phyloP scores from a whole-genome alignment of 2,797 vertebrate species.

The Pangasius macronema region DNA sequence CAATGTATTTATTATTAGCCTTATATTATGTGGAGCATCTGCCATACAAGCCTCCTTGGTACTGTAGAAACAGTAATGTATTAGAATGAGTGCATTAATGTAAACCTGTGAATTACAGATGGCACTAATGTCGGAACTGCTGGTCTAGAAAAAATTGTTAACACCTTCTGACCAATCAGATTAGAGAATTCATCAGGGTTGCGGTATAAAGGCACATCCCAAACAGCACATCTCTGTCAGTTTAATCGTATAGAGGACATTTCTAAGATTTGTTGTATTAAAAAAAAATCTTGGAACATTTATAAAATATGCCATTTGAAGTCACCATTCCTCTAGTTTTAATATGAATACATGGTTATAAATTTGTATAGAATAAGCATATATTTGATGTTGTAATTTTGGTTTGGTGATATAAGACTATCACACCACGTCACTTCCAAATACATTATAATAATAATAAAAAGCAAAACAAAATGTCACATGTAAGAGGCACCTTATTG shows the following conservation, averaged over 20 bases:
- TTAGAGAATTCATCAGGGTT: not conserved
- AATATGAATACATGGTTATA: not conserved
- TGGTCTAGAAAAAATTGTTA: not conserved
- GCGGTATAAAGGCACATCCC: not conserved
- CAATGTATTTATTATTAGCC: not conserved
- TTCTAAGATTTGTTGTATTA: not conserved
- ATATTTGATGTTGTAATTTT: not conserved
- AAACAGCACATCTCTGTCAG: not conserved
- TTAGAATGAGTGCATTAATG: not conserved
- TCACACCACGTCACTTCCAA: no score
- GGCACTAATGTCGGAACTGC: not conserved
- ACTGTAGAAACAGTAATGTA: not conserved
- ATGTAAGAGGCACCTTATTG: not conserved
- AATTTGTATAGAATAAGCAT: not conserved
- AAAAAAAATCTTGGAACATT: not conserved
- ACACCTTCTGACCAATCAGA: not conserved
- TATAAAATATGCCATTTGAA: not conserved
- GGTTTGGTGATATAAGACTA: not conserved
- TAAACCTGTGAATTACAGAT: not conserved
- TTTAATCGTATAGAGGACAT: not conserved
- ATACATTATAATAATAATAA: not conserved
- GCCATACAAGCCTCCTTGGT: not conserved
- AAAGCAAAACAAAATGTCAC: not conserved
- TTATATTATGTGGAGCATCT: not conserved
- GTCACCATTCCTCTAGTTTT: not conserved